Base-by-base conservation (phyloP, 2,888 invertebrate species). In the Spilarctia lutea region DNA sequence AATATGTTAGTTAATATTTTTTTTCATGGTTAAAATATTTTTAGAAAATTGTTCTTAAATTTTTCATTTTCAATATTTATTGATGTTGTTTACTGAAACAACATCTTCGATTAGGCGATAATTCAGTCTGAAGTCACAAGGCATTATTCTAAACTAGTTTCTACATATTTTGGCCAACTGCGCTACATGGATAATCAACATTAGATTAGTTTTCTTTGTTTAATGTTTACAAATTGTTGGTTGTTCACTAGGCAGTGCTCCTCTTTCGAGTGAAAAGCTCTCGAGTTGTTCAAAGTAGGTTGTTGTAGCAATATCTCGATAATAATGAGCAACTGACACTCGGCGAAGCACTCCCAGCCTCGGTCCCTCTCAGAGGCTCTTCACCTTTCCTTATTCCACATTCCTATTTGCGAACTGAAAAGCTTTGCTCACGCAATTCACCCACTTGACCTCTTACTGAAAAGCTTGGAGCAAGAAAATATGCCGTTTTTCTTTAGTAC, bases 241-340 rank as follows among this genome's bases (percentile, higher is more conserved):
- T 74, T 39, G 52, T 69, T 39, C 39, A 69, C 27, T 52, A 74
- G 52, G 27, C 24, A 65, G 68, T 68, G 68, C n/a, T 65, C 52
- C 27, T 45, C 60, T 18, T n/a, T 45, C n/a, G 45, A 39, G 13
- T 42, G 56, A 74, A 66, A 56, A 65, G 39, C 20, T 33, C 30
- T 74, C 33, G 39, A 73, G 73, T 39, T 65, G 33, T n/a, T 67
- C 52, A 33, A 78, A 78, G 79, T 74, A 76, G 66, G 7, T 60
- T 77, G 71, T 79, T 72, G 76, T 66, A 67, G 68, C 74, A 72
- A 74, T 75, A 80, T 80, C 83, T 69, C 68, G 80, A 71, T 72
- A 16, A 42, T 80, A 80, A 78, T 75, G 82, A 83, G 79, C 76
- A 74, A 13, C 72, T 67, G 52, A 45, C 68, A 24, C 74, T 63